Conservation (phyloP, 2,113 vertebrate genomes). For the Prionailurus bengalensis region DNA sequence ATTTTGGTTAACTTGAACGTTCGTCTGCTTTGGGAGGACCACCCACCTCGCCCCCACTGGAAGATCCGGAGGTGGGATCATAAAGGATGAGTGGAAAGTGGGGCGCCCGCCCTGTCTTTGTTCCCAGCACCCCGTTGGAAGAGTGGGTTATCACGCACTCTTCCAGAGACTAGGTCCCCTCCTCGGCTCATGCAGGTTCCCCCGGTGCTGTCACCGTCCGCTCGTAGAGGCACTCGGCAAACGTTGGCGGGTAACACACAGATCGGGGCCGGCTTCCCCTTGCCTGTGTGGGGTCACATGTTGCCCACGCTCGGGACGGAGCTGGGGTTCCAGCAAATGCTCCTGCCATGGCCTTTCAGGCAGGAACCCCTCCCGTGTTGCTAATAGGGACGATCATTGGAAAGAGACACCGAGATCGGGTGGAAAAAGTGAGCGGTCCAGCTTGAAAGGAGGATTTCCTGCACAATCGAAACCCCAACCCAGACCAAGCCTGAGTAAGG, state of each 20-base stretch:
- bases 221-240: fast-evolving
- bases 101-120: not conserved
- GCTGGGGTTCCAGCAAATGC: not conserved
- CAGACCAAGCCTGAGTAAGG: not conserved
- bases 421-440: not conserved
- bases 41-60: fast-evolving
- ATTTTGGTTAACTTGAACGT: not conserved
- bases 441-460: fast-evolving
- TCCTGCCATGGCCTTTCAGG: not conserved
- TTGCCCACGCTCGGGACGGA: fast-evolving
- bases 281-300: fast-evolving
- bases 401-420: not conserved
- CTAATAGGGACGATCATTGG: fast-evolving
- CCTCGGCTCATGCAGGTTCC: not conserved
- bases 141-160: fast-evolving
- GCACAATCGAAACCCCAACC: not conserved
- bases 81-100: not conserved
- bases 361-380: not conserved
- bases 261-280: not conserved
- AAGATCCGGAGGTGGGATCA: not conserved
- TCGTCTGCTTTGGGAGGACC: not conserved
- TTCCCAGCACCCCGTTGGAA: fast-evolving
- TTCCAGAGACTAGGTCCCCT: not conserved
- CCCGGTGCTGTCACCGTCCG: fast-evolving
- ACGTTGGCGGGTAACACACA: fast-evolving